Evolutionary conservation across 1,140 invertebrate genomes (phyloP).

Genomic region (Pteromalus puparum): DNA sequence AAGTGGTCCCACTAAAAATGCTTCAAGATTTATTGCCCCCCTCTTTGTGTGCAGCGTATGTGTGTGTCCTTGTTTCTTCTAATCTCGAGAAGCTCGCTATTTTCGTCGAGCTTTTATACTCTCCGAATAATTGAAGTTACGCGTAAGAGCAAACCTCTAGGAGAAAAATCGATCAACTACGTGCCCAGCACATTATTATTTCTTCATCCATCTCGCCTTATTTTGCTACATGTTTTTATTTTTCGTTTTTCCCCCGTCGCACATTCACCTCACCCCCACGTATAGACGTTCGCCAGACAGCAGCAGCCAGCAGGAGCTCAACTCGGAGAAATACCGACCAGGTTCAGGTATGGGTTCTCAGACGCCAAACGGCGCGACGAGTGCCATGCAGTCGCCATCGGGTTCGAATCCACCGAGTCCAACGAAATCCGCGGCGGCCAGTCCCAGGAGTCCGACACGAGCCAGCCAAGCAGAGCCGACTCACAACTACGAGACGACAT

Average conservation of each 20-base stretch:
- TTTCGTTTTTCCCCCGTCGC: constrained; percentile 60
- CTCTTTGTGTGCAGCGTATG: neutral
- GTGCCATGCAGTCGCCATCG: neutral
- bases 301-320: constrained; percentile 69
- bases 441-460: constrained; percentile 67
- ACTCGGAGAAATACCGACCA: constrained; percentile 70
- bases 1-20: constrained; percentile 16
- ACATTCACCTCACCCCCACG: constrained; percentile 28
- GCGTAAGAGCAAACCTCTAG: no score
- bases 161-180: neutral
- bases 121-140: no score
- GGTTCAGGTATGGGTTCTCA: constrained; percentile 67
- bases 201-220: constrained; percentile 53
- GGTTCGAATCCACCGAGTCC: constrained; percentile 69
- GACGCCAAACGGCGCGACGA: constrained; percentile 66
- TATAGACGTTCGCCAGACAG: constrained; percentile 72
- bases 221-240: constrained; percentile 57
- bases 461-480: constrained; percentile 65
- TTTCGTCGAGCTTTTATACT: neutral
- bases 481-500: constrained; percentile 89
- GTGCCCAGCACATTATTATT: neutral
- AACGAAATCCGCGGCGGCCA: constrained; percentile 67
- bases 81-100: neutral
- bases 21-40: neutral
- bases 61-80: neutral